Evolutionary conservation across 2,797 vertebrate species (phyloP), one percentile per base, ranked within the genome.

Genomic region (Pteronotus mesoamericanus): DNA sequence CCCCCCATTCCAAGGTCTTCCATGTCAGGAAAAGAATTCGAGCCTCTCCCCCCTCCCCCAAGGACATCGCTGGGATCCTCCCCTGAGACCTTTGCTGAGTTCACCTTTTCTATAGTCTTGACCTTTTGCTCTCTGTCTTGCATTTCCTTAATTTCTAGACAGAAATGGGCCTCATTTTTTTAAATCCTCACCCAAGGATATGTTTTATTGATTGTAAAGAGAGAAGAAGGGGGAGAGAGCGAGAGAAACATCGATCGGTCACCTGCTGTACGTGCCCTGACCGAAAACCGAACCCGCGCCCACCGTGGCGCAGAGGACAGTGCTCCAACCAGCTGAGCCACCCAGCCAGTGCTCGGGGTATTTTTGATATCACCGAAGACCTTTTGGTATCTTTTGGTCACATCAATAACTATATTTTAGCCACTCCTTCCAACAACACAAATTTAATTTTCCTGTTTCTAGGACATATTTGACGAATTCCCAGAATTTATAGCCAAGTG

Each of bases 361-460:
- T 48, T 80, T 79, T 44, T 2, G 9, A 19, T 32, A 32, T 32
- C 6, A 1, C 71, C 44, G 32, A 48, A 46, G 57, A 83, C 88
- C 22, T 82, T 78, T 32, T 48, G 34, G 68, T 29, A 15, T 61
- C 64, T 89, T 86, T 87, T n/a, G 26, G 85, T 34, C 21, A 4
- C 10, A 32, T 85, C n/a, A 22, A 15, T 34, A 42, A 59, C 39
- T 79, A 26, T 32, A 75, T 84, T 72, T 82, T 18, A 59, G 15
- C 24, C 57, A 46, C 24, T 85, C 69, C 44, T 83, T 37, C n/a
- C 39, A 22, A 92, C 37, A 37, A 66, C 48, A 78, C 29, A 22
- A 18, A 92, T 32, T 78, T 92, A 61, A 78, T 26, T 71, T 92
- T 91, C 68, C 75, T 82, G 22, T 80, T 74, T 82, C 59, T 57